These are phyloP conservation scores for Hirundichthys speculiger DNA, from an alignment of 2,113 vertebrate species.

Conservation along the genomic window DNA sequence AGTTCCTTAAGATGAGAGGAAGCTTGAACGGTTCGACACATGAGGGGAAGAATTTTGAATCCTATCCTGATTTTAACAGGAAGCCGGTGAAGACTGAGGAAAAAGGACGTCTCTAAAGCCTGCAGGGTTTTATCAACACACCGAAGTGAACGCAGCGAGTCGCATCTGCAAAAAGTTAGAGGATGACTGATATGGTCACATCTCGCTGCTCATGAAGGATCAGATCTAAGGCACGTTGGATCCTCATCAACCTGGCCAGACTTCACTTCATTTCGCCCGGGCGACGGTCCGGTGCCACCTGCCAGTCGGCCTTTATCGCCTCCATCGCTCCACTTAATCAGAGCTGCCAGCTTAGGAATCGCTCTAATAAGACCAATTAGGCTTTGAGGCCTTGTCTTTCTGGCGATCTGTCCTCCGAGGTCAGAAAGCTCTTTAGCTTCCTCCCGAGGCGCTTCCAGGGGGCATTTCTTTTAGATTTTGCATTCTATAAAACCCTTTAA, in stretches of 20 bases:
- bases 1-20: no score
- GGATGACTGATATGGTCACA: constrained; percentile 41
- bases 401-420: constrained; percentile 29
- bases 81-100: no score
- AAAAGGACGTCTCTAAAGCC: no score
- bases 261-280: constrained; percentile 39
- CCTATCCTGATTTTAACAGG: no score
- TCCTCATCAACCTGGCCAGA: constrained; percentile 11
- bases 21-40: no score
- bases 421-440: constrained; percentile 35
- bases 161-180: constrained; percentile 25
- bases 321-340: constrained; percentile 68
- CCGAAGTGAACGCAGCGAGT: background rate
- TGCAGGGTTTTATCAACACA: no score
- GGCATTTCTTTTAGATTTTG: constrained; percentile 34
- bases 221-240: constrained; percentile 8
- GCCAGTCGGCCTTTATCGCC: constrained; percentile 57
- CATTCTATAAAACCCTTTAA: constrained; percentile 34
- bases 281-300: constrained; percentile 47
- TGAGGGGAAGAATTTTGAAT: no score
- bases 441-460: constrained; percentile 19
- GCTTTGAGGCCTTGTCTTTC: constrained; percentile 45
- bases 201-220: constrained; percentile 12
- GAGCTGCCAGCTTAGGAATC: constrained; percentile 56
- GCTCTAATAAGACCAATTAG: constrained; percentile 72